Evolutionary conservation across 2,888 invertebrate genomes (phyloP).

Genomic region (Branchipolynoe longqiensis): DNA sequence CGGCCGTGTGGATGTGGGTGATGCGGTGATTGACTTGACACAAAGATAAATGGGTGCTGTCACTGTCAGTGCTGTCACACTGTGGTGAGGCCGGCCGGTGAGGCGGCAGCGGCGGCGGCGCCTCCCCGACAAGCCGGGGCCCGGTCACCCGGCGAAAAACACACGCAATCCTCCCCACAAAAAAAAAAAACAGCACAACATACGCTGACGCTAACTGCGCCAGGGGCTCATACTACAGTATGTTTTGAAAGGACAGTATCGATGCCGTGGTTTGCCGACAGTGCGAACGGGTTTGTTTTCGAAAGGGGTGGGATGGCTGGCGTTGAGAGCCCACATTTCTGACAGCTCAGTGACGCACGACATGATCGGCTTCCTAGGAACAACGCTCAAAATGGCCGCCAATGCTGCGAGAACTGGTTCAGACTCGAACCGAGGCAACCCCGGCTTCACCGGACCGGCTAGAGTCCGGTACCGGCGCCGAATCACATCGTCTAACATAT

Average conservation of each 20-base stretch:
- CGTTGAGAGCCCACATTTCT: too few species aligned
- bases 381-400: slow-evolving; percentile 46
- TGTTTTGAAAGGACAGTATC: background rate
- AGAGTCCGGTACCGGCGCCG: background rate
- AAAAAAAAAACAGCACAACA: background rate
- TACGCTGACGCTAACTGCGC: background rate
- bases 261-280: too few species aligned
- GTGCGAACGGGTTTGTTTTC: background rate
- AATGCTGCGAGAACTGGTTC: slow-evolving; percentile 36
- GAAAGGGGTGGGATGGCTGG: background rate
- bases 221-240: background rate
- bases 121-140: background rate
- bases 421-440: slow-evolving; percentile 26
- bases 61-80: background rate
- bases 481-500: too few species aligned
- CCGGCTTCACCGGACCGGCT: background rate
- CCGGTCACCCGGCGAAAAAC: background rate
- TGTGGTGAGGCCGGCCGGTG: too few species aligned
- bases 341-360: background rate
- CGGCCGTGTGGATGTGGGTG: background rate
- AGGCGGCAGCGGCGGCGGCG: too few species aligned
- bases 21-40: background rate
- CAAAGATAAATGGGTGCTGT: slow-evolving; percentile 11
- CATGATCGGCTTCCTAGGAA: background rate
- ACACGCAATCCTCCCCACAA: background rate